These are phyloP conservation scores for Nasonovia ribisnigri DNA, from an alignment of 2,888 invertebrate species.

Conservation along the genomic window DNA sequence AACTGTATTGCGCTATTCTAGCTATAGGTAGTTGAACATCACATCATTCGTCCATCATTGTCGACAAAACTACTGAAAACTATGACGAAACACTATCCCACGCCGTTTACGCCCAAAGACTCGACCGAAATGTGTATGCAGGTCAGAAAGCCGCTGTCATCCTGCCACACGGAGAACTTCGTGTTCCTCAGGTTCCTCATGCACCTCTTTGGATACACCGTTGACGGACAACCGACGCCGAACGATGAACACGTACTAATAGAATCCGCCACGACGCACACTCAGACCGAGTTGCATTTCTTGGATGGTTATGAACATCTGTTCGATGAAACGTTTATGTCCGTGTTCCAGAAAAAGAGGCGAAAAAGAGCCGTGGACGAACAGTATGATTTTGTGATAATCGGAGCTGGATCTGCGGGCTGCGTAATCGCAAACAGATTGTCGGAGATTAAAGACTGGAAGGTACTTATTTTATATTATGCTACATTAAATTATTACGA, in stretches of 20 bases:
- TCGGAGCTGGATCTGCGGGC: slow-evolving; percentile 73
- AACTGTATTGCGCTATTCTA: not conserved
- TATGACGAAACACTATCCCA: slow-evolving; percentile 44
- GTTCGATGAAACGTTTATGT: slow-evolving; percentile 64
- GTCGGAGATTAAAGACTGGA: slow-evolving; percentile 70
- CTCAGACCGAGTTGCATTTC: slow-evolving; percentile 55
- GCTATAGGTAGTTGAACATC: not conserved
- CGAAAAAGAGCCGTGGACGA: slow-evolving; percentile 63
- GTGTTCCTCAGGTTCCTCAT: slow-evolving; percentile 68
- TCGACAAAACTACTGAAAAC: not conserved
- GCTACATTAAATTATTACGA: not conserved
- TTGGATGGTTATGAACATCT: slow-evolving; percentile 64
- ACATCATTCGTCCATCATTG: not conserved
- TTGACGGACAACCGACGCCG: slow-evolving; percentile 52
- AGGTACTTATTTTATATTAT: slow-evolving; percentile 67
- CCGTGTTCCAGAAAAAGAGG: slow-evolving; percentile 63
- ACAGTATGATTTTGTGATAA: slow-evolving; percentile 72
- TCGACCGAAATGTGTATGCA: slow-evolving; percentile 66
- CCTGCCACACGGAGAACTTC: slow-evolving; percentile 67
- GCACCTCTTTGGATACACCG: slow-evolving; percentile 67
- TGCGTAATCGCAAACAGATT: slow-evolving; percentile 72
- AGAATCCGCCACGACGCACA: not conserved
- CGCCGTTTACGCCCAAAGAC: slow-evolving; percentile 65
- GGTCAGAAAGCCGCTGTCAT: slow-evolving; percentile 65
- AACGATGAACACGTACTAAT: not conserved